These are phyloP conservation scores for Xiphophorus couchianus DNA, from an alignment of 2,113 vertebrate genomes.

Conservation along the genomic window DNA sequence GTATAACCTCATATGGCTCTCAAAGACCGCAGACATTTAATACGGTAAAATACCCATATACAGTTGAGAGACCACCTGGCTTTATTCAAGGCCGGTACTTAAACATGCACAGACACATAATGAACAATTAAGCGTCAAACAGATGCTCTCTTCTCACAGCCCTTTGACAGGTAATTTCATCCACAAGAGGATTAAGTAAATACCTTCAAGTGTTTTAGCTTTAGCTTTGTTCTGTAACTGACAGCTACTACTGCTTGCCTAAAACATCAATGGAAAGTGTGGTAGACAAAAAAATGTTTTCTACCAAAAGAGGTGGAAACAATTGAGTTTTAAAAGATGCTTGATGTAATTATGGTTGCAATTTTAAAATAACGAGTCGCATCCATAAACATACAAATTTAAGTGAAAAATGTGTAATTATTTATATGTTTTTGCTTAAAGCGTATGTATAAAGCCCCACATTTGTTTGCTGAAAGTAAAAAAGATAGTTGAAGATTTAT, in stretches of 20 bases:
- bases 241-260: conserved; percentile 38
- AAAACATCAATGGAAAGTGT: conserved; percentile 33
- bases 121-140: conserved; percentile 30
- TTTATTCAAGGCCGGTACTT: conserved; percentile 38
- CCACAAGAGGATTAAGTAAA: conserved; percentile 89
- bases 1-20: conserved; percentile 30
- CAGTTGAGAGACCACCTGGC: conserved; percentile 46
- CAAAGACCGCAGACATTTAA: not conserved
- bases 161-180: conserved; percentile 88
- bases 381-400: not conserved
- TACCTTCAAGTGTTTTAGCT: conserved; percentile 80
- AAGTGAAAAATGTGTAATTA: not conserved
- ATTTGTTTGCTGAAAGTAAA: no score
- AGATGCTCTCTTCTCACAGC: conserved; percentile 32
- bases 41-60: not conserved
- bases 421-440: not conserved
- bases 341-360: not conserved
- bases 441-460: not conserved
- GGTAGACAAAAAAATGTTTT: not conserved
- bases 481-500: not conserved
- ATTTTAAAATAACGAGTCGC: not conserved
- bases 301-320: conserved; percentile 2
- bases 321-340: not conserved
- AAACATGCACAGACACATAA: conserved; percentile 56
- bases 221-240: conserved; percentile 54